Conservation (phyloP, 2,113 vertebrate genomes). For the Theristicus caerulescens region DNA sequence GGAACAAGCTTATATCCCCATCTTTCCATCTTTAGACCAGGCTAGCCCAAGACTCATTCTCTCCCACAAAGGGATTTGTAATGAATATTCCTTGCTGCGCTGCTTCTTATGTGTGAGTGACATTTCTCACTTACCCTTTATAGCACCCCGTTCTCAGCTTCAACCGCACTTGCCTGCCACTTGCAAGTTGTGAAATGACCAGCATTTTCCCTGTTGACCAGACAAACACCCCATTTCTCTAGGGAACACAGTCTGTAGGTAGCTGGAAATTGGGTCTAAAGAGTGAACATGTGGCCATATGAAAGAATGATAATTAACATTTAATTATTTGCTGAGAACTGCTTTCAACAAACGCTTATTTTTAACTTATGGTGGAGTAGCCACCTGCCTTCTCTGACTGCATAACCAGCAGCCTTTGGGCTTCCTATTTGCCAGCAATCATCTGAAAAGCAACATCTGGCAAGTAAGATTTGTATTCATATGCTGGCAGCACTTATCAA, state of each 20-base stretch:
- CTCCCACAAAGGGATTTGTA: background rate
- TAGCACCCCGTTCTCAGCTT: background rate
- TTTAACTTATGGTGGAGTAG: background rate
- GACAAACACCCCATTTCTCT: background rate
- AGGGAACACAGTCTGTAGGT: background rate
- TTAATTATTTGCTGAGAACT: background rate
- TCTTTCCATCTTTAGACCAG: background rate
- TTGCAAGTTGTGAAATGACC: background rate
- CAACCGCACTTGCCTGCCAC: background rate
- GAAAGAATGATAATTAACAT: background rate
- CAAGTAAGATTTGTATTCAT: background rate
- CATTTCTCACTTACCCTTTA: background rate
- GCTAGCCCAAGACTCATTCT: background rate
- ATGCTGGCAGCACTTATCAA: background rate
- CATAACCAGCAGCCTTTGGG: background rate
- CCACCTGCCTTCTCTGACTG: background rate
- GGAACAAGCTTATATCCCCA: background rate
- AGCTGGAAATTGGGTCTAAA: background rate
- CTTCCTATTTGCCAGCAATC: background rate
- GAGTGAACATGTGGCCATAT: background rate
- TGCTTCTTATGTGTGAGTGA: background rate
- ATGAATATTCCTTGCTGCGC: background rate
- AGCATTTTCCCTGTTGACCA: background rate
- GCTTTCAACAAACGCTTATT: background rate
- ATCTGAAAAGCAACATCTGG: background rate